Evolutionary conservation across 2,113 vertebrate species (phyloP).

Genomic region (Tiliqua scincoides): DNA sequence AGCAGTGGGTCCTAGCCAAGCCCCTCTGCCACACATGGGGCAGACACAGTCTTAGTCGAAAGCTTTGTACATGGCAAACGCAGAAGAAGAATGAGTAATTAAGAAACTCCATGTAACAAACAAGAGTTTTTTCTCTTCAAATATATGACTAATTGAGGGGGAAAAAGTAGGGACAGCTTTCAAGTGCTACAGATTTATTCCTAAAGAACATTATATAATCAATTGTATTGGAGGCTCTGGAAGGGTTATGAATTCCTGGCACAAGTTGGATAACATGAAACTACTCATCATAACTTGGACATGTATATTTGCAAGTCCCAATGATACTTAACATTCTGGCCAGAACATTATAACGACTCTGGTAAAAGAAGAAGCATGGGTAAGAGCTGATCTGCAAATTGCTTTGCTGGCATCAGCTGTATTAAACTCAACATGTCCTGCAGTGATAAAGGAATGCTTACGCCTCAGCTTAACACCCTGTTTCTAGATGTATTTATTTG

Average conservation of each 20-base stretch:
- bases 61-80: neutral
- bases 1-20: too few relatives aligned
- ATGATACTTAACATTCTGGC: neutral
- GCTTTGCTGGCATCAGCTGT: neutral
- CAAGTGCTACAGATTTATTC: neutral
- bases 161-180: neutral
- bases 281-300: too few relatives aligned
- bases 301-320: fast-evolving
- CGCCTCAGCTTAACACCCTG: neutral
- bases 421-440: neutral
- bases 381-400: neutral
- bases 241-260: neutral
- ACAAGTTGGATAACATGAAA: neutral
- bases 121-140: neutral
- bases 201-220: neutral
- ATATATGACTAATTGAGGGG: too few relatives aligned
- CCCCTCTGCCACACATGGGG: too few relatives aligned
- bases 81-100: neutral
- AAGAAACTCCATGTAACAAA: neutral
- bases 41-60: neutral
- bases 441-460: neutral
- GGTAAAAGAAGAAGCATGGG: neutral
- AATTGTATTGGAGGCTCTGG: neutral
- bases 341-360: neutral
- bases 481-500: neutral